Evolutionary conservation across 2,888 invertebrate species (phyloP).

Genomic region (Hetaerina titia): DNA sequence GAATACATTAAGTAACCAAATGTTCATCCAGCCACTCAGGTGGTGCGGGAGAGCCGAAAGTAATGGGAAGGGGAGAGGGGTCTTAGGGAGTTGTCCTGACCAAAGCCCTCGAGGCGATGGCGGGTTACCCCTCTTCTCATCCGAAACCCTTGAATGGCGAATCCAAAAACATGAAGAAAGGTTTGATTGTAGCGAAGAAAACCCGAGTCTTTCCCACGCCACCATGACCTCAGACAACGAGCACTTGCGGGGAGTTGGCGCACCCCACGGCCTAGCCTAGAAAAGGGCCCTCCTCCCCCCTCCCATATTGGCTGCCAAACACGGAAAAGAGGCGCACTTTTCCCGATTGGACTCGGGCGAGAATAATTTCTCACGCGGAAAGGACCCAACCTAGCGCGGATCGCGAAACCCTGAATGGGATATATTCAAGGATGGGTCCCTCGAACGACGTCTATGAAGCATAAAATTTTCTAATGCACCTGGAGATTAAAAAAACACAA

Average conservation of each 20-base stretch:
- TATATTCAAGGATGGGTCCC: no score
- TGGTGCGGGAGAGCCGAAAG: neutral
- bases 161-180: neutral
- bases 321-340: neutral
- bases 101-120: no score
- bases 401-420: no score
- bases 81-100: neutral
- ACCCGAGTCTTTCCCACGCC: neutral
- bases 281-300: neutral
- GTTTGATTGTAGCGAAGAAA: neutral
- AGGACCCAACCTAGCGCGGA: neutral
- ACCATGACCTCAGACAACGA: constrained; percentile 24
- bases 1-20: neutral
- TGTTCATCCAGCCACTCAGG: neutral
- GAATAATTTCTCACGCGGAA: neutral
- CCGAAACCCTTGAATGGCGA: neutral
- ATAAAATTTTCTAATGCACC: no score
- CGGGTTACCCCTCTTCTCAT: neutral
- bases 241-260: neutral
- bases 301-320: neutral
- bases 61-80: neutral
- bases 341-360: no score
- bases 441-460: no score
- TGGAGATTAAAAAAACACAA: no score
- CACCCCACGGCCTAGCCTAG: neutral